Conservation (phyloP, 2,113 vertebrate species). For the Mirza zaza region DNA sequence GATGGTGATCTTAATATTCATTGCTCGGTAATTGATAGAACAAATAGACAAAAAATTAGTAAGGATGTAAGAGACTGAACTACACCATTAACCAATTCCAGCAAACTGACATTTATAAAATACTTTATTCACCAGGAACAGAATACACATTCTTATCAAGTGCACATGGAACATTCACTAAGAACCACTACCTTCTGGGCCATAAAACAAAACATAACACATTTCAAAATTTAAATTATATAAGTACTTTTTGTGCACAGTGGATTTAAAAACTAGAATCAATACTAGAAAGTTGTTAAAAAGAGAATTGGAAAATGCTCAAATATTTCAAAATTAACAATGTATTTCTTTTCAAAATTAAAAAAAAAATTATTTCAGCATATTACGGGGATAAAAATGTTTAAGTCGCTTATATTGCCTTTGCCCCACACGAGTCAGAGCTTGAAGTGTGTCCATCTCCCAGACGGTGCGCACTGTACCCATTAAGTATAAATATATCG, state of each 20-base stretch:
- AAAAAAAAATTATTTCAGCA: too few relatives aligned
- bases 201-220: not conserved
- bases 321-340: constrained; percentile 16
- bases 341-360: not conserved
- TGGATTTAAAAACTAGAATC: not conserved
- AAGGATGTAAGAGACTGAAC: not conserved
- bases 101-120: not conserved
- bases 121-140: not conserved
- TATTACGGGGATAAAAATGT: too few relatives aligned
- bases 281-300: not conserved
- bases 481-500: too few relatives aligned
- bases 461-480: too few relatives aligned
- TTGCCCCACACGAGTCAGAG: too few relatives aligned
- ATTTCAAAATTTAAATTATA: not conserved
- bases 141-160: not conserved
- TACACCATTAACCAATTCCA: not conserved
- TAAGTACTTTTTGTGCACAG: not conserved
- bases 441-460: too few relatives aligned
- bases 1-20: not conserved
- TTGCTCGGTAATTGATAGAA: not conserved
- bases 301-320: not conserved
- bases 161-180: not conserved
- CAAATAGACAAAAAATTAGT: not conserved
- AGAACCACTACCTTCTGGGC: not conserved
- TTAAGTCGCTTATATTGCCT: too few relatives aligned